Evolutionary conservation across 2,888 invertebrate species (phyloP).

Genomic region (Unio pictorum): DNA sequence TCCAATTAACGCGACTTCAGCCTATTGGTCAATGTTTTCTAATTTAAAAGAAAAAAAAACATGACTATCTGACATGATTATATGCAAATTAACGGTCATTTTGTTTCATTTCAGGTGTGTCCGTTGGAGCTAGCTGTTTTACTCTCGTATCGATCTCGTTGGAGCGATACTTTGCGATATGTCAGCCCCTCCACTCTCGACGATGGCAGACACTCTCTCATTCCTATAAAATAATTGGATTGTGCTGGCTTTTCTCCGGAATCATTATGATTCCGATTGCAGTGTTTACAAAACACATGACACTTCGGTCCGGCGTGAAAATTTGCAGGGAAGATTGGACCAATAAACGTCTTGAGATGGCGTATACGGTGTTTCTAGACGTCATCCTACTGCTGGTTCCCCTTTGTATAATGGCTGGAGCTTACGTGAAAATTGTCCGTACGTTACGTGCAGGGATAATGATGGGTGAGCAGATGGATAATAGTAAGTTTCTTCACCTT

Average conservation of each 20-base stretch:
- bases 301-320: conserved; percentile 22
- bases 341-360: conserved; percentile 76
- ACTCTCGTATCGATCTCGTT: conserved; percentile 84
- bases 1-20: no score
- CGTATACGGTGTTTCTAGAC: conserved; percentile 83
- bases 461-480: not conserved
- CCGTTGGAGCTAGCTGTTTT: conserved; percentile 84
- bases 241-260: conserved; percentile 75
- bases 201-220: conserved; percentile 83
- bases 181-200: conserved; percentile 81
- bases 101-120: conserved; percentile 77
- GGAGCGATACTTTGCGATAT: conserved; percentile 85
- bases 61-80: no score
- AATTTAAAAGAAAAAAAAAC: no score
- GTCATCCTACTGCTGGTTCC: conserved; percentile 82
- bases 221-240: conserved; percentile 76
- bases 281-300: conserved; percentile 42
- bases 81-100: no score
- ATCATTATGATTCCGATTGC: conserved; percentile 81
- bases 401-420: conserved; percentile 83
- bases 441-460: conserved; percentile 56
- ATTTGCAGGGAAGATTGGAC: conserved; percentile 57
- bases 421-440: conserved; percentile 75
- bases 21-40: no score
- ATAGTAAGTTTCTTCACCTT: no score